Conservation (phyloP, 2,888 invertebrate species). For the Agapetus fuscipes region DNA sequence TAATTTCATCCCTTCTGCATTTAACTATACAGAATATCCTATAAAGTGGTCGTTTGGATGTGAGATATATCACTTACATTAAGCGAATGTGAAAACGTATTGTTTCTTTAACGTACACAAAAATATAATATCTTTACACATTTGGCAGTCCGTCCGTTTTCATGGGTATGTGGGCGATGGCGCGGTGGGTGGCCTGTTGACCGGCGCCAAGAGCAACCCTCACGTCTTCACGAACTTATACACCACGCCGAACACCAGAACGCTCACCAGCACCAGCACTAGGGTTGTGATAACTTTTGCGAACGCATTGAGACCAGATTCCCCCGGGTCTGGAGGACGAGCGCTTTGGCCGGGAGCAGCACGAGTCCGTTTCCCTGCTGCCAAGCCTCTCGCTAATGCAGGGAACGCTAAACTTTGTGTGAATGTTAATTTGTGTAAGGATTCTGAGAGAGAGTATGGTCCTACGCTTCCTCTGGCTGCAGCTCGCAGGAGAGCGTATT, state of each 20-base stretch:
- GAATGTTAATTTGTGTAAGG: conserved; percentile 62
- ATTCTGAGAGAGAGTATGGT: conserved; percentile 60
- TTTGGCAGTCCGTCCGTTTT: too few species aligned
- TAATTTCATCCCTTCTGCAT: too few species aligned
- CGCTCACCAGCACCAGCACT: conserved; percentile 57
- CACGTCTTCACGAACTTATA: conserved; percentile 67
- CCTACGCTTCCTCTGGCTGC: conserved; percentile 63
- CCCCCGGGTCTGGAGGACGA: conserved; percentile 50
- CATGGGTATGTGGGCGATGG: conserved; percentile 4
- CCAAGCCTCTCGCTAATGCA: conserved; percentile 57
- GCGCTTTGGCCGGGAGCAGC: conserved; percentile 32
- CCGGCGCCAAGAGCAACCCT: conserved; percentile 64
- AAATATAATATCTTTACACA: too few species aligned
- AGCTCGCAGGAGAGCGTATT: conserved; percentile 57
- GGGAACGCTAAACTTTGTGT: conserved; percentile 66
- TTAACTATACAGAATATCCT: too few species aligned
- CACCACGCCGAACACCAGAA: conserved; percentile 62
- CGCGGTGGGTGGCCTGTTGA: conserved; percentile 20
- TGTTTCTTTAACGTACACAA: too few species aligned
- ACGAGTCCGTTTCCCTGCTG: conserved; percentile 52
- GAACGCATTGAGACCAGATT: conserved; percentile 58
- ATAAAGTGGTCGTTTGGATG: too few species aligned
- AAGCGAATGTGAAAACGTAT: too few species aligned
- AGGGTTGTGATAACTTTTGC: conserved; percentile 63
- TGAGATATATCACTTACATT: too few species aligned